A percentile compares a stretch with the other conserved stretches of the same genome.
Evolutionary conservation across 2,797 vertebrate species (phyloP).

Genomic region (Lepus townsendii): DNA sequence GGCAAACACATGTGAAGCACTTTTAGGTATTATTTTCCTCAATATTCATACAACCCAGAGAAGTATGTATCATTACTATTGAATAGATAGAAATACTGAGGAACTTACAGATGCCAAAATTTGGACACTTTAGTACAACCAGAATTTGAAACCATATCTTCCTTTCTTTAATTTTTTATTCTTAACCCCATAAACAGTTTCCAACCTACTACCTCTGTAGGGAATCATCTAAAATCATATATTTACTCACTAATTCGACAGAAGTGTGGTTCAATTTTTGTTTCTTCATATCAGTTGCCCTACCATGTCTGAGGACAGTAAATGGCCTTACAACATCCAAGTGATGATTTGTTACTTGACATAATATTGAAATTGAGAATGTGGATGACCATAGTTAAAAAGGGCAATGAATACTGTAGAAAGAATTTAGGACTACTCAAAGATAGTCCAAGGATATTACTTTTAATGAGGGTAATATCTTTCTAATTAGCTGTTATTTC

Average conservation of each 20-base stretch:
- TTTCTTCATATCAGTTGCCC: not conserved
- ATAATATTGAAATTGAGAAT: not conserved
- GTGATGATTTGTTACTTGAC: not conserved
- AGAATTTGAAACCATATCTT: not conserved
- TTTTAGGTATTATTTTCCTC: not conserved
- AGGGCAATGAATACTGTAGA: not conserved
- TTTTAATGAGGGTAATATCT: not conserved
- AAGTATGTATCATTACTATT: not conserved
- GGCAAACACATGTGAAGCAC: not conserved
- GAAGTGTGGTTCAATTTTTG: not conserved
- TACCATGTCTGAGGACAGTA: not conserved
- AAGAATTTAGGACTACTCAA: accelerated
- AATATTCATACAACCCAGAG: not conserved
- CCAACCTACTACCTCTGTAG: not conserved
- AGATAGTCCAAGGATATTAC: not conserved
- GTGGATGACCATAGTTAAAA: not conserved
- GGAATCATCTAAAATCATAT: not conserved
- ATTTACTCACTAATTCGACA: not conserved
- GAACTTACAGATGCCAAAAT: not conserved
- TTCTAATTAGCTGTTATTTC: not conserved
- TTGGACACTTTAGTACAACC: not conserved
- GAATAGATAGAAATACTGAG: not conserved
- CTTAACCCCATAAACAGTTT: not conserved
- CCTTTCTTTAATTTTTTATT: not conserved
- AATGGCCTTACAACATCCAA: not conserved